phyloP scores from a whole-genome alignment of 2,888 invertebrate genomes.

The Unio pictorum region DNA sequence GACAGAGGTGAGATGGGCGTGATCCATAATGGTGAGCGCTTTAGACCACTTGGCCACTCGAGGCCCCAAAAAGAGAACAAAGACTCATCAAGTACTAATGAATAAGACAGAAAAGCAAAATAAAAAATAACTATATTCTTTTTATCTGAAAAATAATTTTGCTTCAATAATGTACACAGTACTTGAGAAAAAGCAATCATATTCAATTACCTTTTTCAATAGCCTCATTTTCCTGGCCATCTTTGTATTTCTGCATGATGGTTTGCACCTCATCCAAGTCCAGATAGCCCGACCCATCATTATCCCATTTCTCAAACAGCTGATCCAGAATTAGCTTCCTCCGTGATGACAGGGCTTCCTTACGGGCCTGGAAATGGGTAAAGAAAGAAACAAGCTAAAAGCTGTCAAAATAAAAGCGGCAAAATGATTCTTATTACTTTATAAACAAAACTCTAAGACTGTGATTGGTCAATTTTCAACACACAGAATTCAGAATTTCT shows the following conservation, averaged over 20 bases:
- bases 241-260: slow-evolving; percentile 68
- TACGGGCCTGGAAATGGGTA: slow-evolving; percentile 51
- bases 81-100: too few relatives aligned
- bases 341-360: slow-evolving; percentile 61
- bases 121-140: not conserved
- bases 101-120: not conserved
- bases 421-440: not conserved
- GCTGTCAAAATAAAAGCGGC: not conserved
- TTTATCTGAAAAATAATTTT: not conserved
- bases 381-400: not conserved
- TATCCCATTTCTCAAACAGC: slow-evolving; percentile 72
- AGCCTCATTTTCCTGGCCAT: slow-evolving; percentile 65
- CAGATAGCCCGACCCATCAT: slow-evolving; percentile 69
- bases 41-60: too few relatives aligned
- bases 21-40: too few relatives aligned
- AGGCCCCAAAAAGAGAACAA: too few relatives aligned
- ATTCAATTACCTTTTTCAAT: slow-evolving; percentile 55
- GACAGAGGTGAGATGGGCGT: too few relatives aligned
- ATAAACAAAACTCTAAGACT: not conserved
- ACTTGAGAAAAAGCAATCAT: too few relatives aligned
- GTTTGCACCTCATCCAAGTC: slow-evolving; percentile 66
- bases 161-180: too few relatives aligned
- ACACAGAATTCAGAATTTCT: too few relatives aligned
- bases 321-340: slow-evolving; percentile 64
- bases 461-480: too few relatives aligned